phyloP scores from a whole-genome alignment of 1,140 invertebrate genomes.

The Drosophila orosa region DNA sequence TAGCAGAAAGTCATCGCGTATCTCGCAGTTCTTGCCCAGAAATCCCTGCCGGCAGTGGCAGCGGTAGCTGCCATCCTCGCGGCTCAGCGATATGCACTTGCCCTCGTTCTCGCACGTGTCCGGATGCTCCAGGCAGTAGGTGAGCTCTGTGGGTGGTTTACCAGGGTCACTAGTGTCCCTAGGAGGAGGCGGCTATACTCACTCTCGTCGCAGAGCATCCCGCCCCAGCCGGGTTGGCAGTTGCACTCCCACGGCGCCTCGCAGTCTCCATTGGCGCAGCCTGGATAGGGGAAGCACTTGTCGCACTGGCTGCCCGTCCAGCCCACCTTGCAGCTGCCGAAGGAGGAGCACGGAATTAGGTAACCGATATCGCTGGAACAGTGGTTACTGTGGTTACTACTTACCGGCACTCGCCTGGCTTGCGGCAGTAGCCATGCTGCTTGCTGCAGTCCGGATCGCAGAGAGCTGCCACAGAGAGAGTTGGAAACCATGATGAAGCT shows the following conservation, averaged over 20 bases:
- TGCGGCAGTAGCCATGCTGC: slow-evolving; percentile 93
- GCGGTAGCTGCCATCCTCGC: slow-evolving; percentile 90
- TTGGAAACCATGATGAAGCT: neutral
- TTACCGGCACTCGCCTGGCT: slow-evolving; percentile 88
- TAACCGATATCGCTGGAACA: neutral
- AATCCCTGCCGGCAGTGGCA: slow-evolving; percentile 88
- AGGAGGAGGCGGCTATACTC: slow-evolving; percentile 13
- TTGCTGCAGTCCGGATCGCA: slow-evolving; percentile 92
- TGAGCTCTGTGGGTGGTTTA: slow-evolving; percentile 86
- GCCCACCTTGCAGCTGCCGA: slow-evolving; percentile 91
- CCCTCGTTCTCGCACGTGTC: slow-evolving; percentile 90
- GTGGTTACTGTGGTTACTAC: slow-evolving; percentile 26
- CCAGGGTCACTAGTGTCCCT: neutral
- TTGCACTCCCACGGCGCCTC: slow-evolving; percentile 95
- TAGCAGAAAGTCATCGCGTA: slow-evolving; percentile 81
- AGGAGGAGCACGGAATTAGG: neutral
- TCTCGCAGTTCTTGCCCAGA: slow-evolving; percentile 87
- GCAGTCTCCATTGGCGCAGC: slow-evolving; percentile 93
- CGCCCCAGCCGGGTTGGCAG: slow-evolving; percentile 93
- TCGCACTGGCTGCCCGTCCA: slow-evolving; percentile 93
- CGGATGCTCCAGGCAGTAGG: slow-evolving; percentile 90
- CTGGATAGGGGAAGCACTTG: slow-evolving; percentile 93
- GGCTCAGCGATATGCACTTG: slow-evolving; percentile 91
- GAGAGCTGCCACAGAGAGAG: slow-evolving; percentile 87
- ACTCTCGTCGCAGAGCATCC: slow-evolving; percentile 94